Percentiles rank a stretch among this genome's conserved stretches.
These are phyloP conservation scores for Chloromyia formosa DNA, from an alignment of 2,888 invertebrate species.

Conservation along the genomic window DNA sequence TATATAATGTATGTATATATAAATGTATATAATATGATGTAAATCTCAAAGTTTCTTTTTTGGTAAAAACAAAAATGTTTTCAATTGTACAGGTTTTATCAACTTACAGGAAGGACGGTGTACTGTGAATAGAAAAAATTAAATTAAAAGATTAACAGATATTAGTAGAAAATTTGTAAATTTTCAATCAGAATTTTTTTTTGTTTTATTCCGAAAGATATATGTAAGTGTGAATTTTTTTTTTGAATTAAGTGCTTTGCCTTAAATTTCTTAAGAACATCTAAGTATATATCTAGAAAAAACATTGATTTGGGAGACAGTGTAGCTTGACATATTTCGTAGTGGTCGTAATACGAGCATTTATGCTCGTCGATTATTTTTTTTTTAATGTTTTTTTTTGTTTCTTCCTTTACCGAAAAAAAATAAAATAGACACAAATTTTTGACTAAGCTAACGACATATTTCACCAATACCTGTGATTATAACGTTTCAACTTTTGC, in stretches of 20 bases:
- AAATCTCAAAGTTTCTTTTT: no score
- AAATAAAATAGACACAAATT: constrained; percentile 22
- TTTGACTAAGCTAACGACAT: constrained; percentile 56
- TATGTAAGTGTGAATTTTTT: background rate
- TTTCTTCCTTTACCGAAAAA: no score
- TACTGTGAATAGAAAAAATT: constrained; percentile 39
- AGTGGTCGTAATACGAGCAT: no score
- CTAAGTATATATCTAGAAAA: no score
- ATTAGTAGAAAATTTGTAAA: background rate
- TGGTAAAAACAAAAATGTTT: background rate
- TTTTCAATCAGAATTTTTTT: no score
- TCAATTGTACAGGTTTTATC: constrained; percentile 26
- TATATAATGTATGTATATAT: background rate
- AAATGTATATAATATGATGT: background rate
- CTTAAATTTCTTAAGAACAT: no score
- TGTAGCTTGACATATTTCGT: no score
- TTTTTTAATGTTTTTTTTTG: no score
- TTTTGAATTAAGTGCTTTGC: no score
- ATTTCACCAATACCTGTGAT: constrained; percentile 80
- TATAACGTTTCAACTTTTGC: constrained; percentile 97
- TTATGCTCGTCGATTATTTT: no score
- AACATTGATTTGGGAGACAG: no score
- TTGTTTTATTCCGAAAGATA: no score
- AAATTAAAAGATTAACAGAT: background rate
- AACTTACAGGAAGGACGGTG: constrained; percentile 46